These are phyloP conservation scores for Gibbula magus DNA, from an alignment of 2,888 invertebrate species.

Conservation along the genomic window DNA sequence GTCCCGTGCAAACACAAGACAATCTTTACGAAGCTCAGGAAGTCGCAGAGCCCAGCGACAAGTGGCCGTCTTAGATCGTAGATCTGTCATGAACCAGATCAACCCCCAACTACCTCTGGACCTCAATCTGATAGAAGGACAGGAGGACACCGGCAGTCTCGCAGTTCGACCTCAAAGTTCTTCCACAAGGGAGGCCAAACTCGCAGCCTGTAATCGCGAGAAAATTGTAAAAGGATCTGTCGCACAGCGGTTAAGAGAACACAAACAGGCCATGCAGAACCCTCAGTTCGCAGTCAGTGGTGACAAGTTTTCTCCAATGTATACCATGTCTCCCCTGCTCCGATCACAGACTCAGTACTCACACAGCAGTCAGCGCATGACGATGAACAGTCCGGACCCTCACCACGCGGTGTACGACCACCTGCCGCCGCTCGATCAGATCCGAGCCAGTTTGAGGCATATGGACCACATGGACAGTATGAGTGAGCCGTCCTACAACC, in stretches of 20 bases:
- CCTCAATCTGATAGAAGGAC: slow-evolving; percentile 57
- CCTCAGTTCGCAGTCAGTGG: slow-evolving; percentile 59
- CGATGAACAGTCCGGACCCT: slow-evolving; percentile 64
- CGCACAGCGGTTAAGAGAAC: slow-evolving; percentile 49
- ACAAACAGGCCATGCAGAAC: slow-evolving; percentile 37
- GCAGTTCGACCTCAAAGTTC: slow-evolving; percentile 36
- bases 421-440: slow-evolving; percentile 66
- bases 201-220: slow-evolving; percentile 39
- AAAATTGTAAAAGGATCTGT: slow-evolving; percentile 64
- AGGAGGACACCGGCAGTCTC: slow-evolving; percentile 65
- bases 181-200: slow-evolving; percentile 26
- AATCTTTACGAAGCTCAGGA: neutral
- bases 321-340: slow-evolving; percentile 60
- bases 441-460: slow-evolving; percentile 60
- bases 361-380: slow-evolving; percentile 58
- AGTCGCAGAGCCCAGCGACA: slow-evolving; percentile 44
- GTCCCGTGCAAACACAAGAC: neutral
- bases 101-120: slow-evolving; percentile 60
- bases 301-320: slow-evolving; percentile 57
- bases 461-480: slow-evolving; percentile 42
- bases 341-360: slow-evolving; percentile 67
- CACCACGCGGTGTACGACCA: slow-evolving; percentile 44
- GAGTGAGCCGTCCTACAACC: slow-evolving; percentile 7
- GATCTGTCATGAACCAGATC: slow-evolving; percentile 49
- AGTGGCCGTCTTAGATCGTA: slow-evolving; percentile 61